Evolutionary conservation across 2,113 vertebrate genomes (phyloP).

Genomic region (Odobenus rosmarus): DNA sequence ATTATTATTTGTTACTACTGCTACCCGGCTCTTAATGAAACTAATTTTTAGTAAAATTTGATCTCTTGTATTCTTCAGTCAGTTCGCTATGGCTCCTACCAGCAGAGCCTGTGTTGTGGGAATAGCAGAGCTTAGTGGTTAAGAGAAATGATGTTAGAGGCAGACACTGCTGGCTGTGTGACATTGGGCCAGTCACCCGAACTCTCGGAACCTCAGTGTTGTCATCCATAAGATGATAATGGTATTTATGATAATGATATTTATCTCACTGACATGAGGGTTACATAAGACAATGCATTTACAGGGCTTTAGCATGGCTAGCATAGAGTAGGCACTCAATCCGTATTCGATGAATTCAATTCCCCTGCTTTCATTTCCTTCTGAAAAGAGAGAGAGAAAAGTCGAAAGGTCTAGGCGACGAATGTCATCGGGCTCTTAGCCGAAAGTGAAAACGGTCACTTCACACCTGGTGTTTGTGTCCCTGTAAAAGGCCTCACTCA

Average conservation of each 20-base stretch:
- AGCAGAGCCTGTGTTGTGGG: background rate
- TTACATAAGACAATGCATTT: too few relatives aligned
- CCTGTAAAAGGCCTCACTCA: background rate
- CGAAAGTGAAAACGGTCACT: background rate
- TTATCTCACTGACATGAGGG: background rate
- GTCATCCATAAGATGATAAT: background rate
- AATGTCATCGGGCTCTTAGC: background rate
- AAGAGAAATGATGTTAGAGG: background rate
- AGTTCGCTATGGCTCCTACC: background rate
- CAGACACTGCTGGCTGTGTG: background rate
- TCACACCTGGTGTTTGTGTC: fast-evolving
- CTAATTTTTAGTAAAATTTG: background rate
- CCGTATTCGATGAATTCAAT: background rate
- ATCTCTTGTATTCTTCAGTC: background rate
- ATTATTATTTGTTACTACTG: background rate
- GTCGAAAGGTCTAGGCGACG: background rate
- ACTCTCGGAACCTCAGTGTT: background rate
- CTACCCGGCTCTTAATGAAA: background rate
- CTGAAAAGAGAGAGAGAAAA: background rate
- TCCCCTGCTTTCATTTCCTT: background rate
- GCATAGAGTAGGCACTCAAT: background rate
- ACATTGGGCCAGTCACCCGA: fast-evolving
- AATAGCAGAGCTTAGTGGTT: background rate
- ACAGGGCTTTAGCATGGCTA: background rate
- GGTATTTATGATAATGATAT: background rate